Percentiles rank a stretch among this genome's conserved stretches.
Evolutionary conservation across 2,797 vertebrate species (phyloP).

Genomic region (Rhabdomys pumilio): DNA sequence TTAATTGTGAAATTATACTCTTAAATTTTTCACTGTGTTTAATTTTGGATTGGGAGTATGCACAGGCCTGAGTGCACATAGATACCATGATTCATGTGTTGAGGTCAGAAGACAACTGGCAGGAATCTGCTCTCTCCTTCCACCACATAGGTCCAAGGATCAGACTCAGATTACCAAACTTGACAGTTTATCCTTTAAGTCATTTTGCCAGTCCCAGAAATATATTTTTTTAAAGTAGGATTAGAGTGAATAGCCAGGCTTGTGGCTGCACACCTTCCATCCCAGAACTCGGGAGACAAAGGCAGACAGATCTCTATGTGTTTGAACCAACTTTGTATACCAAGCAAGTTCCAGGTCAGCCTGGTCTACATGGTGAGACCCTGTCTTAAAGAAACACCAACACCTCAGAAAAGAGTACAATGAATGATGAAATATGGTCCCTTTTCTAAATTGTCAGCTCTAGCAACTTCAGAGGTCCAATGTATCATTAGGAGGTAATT

Average conservation of each 20-base stretch:
- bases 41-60: neutral
- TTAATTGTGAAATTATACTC: constrained; percentile 45
- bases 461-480: neutral
- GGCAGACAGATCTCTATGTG: neutral
- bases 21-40: neutral
- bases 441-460: constrained; percentile 5
- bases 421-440: neutral
- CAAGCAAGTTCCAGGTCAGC: neutral
- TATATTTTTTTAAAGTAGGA: no score
- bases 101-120: neutral
- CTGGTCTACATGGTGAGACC: neutral
- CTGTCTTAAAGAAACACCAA: neutral
- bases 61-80: neutral
- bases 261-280: neutral
- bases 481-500: neutral
- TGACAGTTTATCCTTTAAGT: neutral
- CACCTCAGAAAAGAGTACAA: constrained; percentile 31
- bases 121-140: neutral
- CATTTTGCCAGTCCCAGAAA: neutral
- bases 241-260: neutral
- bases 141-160: neutral
- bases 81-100: neutral
- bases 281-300: neutral
- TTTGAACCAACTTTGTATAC: neutral
- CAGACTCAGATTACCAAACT: neutral